These are phyloP conservation scores for Peribatodes rhomboidaria DNA, from an alignment of 2,888 invertebrate species.

Conservation along the genomic window DNA sequence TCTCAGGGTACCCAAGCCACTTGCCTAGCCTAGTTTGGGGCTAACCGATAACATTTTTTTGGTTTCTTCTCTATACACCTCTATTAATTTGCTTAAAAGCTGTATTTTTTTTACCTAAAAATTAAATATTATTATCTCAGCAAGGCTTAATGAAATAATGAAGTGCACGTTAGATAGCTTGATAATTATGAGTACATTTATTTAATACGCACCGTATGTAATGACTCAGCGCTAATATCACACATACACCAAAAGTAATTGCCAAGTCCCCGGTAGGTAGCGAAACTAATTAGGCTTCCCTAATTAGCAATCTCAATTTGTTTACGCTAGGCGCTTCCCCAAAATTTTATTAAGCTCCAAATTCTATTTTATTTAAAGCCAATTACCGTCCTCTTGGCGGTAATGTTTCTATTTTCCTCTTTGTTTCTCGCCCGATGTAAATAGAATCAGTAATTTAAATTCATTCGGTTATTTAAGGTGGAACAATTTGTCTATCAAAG, in stretches of 20 bases:
- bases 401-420: slow-evolving; percentile 44
- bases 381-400: slow-evolving; percentile 36
- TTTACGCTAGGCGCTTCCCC: slow-evolving; percentile 48
- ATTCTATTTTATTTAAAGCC: slow-evolving; percentile 48
- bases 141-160: background rate
- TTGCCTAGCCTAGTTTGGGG: too few species aligned
- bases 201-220: background rate
- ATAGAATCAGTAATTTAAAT: slow-evolving; percentile 34
- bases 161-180: background rate
- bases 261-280: slow-evolving; percentile 23
- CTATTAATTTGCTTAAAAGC: too few species aligned
- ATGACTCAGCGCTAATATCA: background rate
- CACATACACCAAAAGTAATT: slow-evolving; percentile 25
- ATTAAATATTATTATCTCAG: background rate
- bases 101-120: too few species aligned
- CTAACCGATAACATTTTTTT: too few species aligned
- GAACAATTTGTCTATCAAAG: slow-evolving; percentile 19
- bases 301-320: slow-evolving; percentile 59
- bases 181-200: background rate
- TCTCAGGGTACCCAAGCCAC: too few species aligned
- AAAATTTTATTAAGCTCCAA: slow-evolving; percentile 50
- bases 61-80: too few species aligned
- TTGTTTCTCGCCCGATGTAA: slow-evolving; percentile 27
- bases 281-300: slow-evolving; percentile 35
- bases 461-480: slow-evolving; percentile 20